Conservation (phyloP, 2,888 invertebrate genomes). For the Oasisia sp. region DNA sequence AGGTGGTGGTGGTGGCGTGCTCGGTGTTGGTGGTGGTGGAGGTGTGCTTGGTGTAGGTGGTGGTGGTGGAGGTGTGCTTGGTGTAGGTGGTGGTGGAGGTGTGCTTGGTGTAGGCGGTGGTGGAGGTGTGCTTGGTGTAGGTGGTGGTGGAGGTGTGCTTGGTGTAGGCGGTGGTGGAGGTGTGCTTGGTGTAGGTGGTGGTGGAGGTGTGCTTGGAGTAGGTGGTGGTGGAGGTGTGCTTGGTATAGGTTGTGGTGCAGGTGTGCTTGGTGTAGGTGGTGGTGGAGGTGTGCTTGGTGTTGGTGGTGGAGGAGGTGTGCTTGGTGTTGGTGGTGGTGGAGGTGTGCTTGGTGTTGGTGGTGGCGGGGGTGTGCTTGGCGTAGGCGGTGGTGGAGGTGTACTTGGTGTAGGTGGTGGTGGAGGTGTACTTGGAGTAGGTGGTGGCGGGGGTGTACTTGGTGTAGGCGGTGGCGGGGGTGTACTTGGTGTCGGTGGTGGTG, state of each 20-base stretch:
- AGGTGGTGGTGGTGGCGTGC: not conserved
- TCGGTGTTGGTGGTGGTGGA: not conserved
- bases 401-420: not conserved
- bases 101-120: not conserved
- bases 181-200: not conserved
- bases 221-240: not conserved
- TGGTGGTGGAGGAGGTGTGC: not conserved
- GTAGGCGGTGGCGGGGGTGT: not conserved
- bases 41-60: not conserved
- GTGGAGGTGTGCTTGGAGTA: not conserved
- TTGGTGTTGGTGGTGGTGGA: not conserved
- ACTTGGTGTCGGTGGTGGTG: not conserved
- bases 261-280: not conserved
- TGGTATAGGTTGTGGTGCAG: not conserved
- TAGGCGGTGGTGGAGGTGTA: not conserved
- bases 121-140: not conserved
- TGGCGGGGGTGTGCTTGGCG: not conserved
- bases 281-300: not conserved
- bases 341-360: not conserved
- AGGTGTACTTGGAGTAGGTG: not conserved
- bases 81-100: not conserved
- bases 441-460: not conserved
- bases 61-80: not conserved
- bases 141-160: not conserved
- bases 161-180: not conserved